phyloP scores from a whole-genome alignment of 2,797 vertebrate genomes.

The Neosilurus mollespiculum region DNA sequence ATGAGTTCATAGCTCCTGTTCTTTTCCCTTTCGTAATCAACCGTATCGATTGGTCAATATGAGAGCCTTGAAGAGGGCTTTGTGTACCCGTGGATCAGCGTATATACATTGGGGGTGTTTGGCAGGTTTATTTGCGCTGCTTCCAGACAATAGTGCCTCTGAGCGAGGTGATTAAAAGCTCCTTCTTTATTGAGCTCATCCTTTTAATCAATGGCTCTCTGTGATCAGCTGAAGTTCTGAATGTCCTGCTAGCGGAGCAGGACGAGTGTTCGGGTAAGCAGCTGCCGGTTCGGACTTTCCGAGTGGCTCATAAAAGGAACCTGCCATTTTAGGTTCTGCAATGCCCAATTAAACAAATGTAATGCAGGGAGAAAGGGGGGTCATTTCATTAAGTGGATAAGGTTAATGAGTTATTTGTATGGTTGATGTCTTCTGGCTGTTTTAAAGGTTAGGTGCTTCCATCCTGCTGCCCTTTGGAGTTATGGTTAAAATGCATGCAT shows the following conservation, averaged over 20 bases:
- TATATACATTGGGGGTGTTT: constrained; percentile 73
- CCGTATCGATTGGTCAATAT: constrained; percentile 71
- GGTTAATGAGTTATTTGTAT: constrained; percentile 87
- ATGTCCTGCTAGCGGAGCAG: constrained; percentile 22
- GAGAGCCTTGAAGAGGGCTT: constrained; percentile 60
- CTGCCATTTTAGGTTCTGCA: constrained; percentile 67
- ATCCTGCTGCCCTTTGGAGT: constrained; percentile 77
- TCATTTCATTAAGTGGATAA: constrained; percentile 80
- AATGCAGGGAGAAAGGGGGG: constrained; percentile 56
- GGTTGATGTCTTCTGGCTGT: constrained; percentile 75
- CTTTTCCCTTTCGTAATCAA: constrained; percentile 71
- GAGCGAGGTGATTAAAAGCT: constrained; percentile 75
- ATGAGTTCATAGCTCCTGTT: constrained; percentile 63
- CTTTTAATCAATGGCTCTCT: constrained; percentile 69
- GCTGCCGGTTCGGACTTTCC: constrained; percentile 63
- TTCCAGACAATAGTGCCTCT: constrained; percentile 72
- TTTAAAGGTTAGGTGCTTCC: constrained; percentile 78
- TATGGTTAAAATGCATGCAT: constrained; percentile 52
- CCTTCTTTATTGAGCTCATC: constrained; percentile 69
- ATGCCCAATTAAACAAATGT: constrained; percentile 76
- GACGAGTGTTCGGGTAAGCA: constrained; percentile 15
- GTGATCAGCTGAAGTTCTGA: constrained; percentile 55
- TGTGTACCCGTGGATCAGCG: constrained; percentile 59
- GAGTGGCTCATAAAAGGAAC: constrained; percentile 52
- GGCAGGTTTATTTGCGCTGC: constrained; percentile 66